phyloP scores from a whole-genome alignment of 2,113 vertebrate species.

The Sterna hirundo region DNA sequence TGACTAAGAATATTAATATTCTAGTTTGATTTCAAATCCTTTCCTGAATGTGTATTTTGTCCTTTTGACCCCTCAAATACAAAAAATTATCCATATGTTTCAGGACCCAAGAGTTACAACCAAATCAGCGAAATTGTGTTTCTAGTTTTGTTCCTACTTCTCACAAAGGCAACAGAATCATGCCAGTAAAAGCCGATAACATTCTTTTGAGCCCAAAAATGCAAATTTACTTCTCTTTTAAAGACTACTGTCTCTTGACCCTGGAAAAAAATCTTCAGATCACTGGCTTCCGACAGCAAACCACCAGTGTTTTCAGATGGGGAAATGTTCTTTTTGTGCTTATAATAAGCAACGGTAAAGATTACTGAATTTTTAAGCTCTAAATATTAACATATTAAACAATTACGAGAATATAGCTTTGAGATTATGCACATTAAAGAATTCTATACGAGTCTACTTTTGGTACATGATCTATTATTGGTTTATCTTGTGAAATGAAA shows the following conservation, averaged over 20 bases:
- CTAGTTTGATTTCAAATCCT: conserved; percentile 16
- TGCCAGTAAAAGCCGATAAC: not conserved
- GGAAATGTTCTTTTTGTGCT: not conserved
- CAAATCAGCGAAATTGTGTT: not conserved
- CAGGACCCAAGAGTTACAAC: not conserved
- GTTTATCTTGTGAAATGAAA: not conserved
- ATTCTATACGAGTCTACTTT: not conserved
- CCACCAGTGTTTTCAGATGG: not conserved
- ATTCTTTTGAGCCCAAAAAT: not conserved
- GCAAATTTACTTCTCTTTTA: not conserved
- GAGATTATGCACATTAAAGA: not conserved
- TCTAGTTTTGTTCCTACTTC: not conserved
- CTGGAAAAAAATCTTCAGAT: not conserved
- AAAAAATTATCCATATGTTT: not conserved
- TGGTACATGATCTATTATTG: not conserved
- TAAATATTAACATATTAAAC: not conserved
- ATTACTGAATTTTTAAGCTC: not conserved
- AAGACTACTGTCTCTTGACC: not conserved
- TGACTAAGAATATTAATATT: conserved; percentile 33
- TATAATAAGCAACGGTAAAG: not conserved
- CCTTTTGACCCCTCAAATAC: not conserved
- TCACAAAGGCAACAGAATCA: not conserved
- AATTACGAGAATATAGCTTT: not conserved
- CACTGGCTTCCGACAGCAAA: not conserved
- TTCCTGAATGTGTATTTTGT: not conserved